Percentiles rank a stretch among this genome's conserved stretches.
These are phyloP conservation scores for Congeria kusceri DNA, from an alignment of 2,888 invertebrate species.

Conservation along the genomic window DNA sequence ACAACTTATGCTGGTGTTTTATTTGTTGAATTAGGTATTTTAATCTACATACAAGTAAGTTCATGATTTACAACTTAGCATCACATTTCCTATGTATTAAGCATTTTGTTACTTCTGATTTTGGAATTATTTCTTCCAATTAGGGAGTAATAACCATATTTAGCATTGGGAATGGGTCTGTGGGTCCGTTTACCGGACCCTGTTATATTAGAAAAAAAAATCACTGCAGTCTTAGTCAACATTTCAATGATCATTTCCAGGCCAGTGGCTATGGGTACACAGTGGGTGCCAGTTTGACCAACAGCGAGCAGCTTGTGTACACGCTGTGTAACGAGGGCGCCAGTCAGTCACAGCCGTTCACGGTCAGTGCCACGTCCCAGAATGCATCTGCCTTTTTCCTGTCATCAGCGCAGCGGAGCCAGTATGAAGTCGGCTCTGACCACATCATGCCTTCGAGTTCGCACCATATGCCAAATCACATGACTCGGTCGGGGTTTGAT, in stretches of 20 bases:
- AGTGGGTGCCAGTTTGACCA: conserved; percentile 67
- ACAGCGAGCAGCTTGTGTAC: conserved; percentile 52
- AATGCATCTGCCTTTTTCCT: conserved; percentile 53
- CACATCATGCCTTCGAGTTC: conserved; percentile 60
- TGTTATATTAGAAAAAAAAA: too few species aligned
- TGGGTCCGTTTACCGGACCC: too few species aligned
- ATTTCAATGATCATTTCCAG: conserved; percentile 18
- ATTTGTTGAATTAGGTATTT: too few species aligned
- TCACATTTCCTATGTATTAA: too few species aligned
- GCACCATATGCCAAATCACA: conserved; percentile 68
- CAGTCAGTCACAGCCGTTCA: conserved; percentile 27
- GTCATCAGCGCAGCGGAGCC: conserved; percentile 33
- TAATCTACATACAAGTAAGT: too few species aligned
- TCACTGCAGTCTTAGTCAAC: too few species aligned
- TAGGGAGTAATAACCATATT: too few species aligned
- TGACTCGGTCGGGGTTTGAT: conserved; percentile 77
- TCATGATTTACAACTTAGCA: too few species aligned
- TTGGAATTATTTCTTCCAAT: too few species aligned
- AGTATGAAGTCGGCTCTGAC: conserved; percentile 51
- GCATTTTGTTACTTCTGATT: too few species aligned
- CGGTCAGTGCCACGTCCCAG: conserved; percentile 22
- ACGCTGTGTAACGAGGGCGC: conserved; percentile 38
- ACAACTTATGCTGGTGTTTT: too few species aligned
- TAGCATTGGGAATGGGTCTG: too few species aligned
- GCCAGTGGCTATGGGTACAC: conserved; percentile 73